These are phyloP conservation scores for Steinernema scapterisci DNA, from an alignment of 2,888 invertebrate genomes.

Conservation along the genomic window DNA sequence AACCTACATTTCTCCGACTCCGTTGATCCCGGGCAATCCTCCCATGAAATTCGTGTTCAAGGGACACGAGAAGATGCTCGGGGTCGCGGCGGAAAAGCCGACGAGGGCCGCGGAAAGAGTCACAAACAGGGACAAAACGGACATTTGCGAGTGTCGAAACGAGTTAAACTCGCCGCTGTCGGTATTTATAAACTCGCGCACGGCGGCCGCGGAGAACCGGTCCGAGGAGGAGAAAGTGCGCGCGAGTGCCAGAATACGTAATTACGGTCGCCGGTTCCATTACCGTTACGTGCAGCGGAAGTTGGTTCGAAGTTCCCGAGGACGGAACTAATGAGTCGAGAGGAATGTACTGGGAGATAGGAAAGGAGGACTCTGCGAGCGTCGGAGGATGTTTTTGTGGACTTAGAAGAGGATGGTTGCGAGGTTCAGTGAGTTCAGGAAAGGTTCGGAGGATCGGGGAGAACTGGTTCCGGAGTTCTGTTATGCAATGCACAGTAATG, in stretches of 20 bases:
- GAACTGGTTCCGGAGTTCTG: too few relatives aligned
- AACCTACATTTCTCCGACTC: slow-evolving; percentile 26
- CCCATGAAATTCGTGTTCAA: slow-evolving; percentile 23
- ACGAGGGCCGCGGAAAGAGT: slow-evolving; percentile 3
- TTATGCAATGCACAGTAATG: too few relatives aligned
- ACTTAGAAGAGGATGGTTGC: too few relatives aligned
- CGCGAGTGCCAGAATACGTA: slow-evolving; percentile 8
- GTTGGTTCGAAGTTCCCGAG: background rate
- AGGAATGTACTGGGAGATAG: too few relatives aligned
- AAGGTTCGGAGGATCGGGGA: too few relatives aligned
- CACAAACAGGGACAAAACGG: slow-evolving; percentile 17
- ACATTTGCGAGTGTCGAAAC: slow-evolving; percentile 5
- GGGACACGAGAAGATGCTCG: slow-evolving; percentile 29
- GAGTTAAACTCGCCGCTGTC: background rate
- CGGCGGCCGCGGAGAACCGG: slow-evolving; percentile 5
- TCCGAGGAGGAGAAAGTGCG: background rate
- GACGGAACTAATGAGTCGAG: too few relatives aligned
- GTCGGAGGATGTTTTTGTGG: too few relatives aligned
- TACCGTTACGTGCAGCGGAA: slow-evolving; percentile 26
- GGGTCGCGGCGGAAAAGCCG: background rate
- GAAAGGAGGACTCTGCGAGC: too few relatives aligned
- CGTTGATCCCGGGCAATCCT: slow-evolving; percentile 19
- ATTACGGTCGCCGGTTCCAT: slow-evolving; percentile 23
- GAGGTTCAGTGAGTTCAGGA: too few relatives aligned
- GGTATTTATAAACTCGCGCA: slow-evolving; percentile 13